Evolutionary conservation across 1,140 invertebrate species (phyloP).

Genomic region (Thaumetopoea pityocampa): DNA sequence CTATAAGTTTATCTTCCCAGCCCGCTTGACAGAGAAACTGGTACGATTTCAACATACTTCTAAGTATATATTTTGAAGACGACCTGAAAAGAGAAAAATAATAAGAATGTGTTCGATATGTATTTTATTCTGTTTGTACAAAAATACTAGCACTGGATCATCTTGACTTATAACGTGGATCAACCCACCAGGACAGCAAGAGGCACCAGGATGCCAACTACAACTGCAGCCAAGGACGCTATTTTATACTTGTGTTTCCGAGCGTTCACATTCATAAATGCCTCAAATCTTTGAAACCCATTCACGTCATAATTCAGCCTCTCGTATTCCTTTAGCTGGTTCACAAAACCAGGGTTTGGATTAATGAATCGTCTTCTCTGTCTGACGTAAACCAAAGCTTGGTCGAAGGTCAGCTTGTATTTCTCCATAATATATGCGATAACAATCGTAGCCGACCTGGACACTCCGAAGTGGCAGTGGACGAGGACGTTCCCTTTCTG

Average conservation of each 20-base stretch:
- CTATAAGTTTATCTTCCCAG: no score
- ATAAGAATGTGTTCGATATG: not conserved
- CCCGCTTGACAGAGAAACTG: no score
- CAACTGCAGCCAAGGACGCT: constrained; percentile 47
- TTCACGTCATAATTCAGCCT: constrained; percentile 53
- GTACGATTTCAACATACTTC: no score
- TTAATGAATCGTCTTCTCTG: constrained; percentile 92
- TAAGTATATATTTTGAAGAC: no score
- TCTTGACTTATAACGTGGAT: constrained; percentile 9
- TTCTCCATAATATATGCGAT: constrained; percentile 97
- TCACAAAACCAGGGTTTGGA: constrained; percentile 98
- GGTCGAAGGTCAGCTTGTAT: constrained; percentile 89
- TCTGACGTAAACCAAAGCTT: constrained; percentile 94
- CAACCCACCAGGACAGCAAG: constrained; percentile 49
- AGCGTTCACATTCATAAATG: constrained; percentile 55
- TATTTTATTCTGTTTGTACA: constrained; percentile 11
- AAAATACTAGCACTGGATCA: constrained; percentile 5
- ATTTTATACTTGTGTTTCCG: constrained; percentile 61
- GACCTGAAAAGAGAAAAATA: constrained; percentile 7
- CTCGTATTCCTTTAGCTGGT: constrained; percentile 87
- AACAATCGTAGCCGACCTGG: constrained; percentile 94
- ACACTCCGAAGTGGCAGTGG: constrained; percentile 97
- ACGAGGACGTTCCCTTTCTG: constrained; percentile 85
- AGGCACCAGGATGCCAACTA: constrained; percentile 53
- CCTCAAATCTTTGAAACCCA: constrained; percentile 45